Base-by-base conservation (phyloP, 2,113 vertebrate genomes). In the Cottus gobio region DNA sequence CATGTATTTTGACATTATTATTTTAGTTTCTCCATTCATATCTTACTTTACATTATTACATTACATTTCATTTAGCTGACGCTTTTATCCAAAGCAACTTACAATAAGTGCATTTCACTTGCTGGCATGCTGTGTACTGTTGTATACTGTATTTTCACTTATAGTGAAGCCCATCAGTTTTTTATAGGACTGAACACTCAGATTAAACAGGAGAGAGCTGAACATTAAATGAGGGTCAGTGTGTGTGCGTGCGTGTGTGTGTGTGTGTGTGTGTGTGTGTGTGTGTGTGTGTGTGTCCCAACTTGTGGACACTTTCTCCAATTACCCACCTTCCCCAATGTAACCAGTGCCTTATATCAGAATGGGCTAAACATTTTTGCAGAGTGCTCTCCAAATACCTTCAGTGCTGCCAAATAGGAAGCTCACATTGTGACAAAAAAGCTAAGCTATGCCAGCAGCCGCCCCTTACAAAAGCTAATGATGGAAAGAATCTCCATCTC, bases 401-500 rank as follows among this genome's bases (percentile, higher is more conserved):
- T n/a, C 76, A 75, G 54, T 54, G 0, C 62, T 83, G 89, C 87
- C 87, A 92, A 87, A 80, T 72, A 91, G 85, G 87, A 89, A 90
- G 89, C 83, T 86, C 72, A 70, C 78, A 85, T 89, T 88, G 85
- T 89, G 87, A 91, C 88, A 89, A 84, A 77, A 78, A 75, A 85
- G 66, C 71, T 11, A 79, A 91, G 84, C 87, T 87, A 81, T 85
- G 87, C 88, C 89, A 91, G 79, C 79, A 77, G 77, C 79, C 76
- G 57, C 76, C 84, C 72, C 72, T 82, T 87, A 83, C 79, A 77
- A 74, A 85, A 76, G 65, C 85, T 88, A 85, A 87, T 77, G 92
- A 85, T 89, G 91, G 88, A 93, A 96, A 96, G 84, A 91, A 89
- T 83, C 85, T 54, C 83, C 80, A 68, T 66, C 87, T 77, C 88